Evolutionary conservation across 2,888 invertebrate genomes (phyloP), one percentile per base, ranked within the genome.

Genomic region (Leptinotarsa juncta): DNA sequence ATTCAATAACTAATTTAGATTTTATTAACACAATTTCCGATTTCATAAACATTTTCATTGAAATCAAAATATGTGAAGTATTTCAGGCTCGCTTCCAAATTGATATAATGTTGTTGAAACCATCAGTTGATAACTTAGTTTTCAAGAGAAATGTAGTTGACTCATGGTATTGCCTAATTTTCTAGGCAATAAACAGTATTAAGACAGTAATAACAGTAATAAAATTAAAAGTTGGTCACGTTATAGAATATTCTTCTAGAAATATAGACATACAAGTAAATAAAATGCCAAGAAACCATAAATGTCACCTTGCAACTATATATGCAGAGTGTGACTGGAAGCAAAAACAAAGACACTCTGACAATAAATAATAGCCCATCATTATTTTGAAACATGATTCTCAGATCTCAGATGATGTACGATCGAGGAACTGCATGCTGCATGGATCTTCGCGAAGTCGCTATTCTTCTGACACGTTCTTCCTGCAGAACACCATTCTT

Each of bases 391-490:
- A 67, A 72, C 67, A 62, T 68, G 50, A 72, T 62, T 62, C 62
- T 62, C 42, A 51, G 72, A 72, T 71, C 69, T 48, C 57, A 48
- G 57, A 48, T 69, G 69, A 69, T 69, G 69, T 42, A 69, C 49
- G 57, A 69, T 68, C 68, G 55, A 53, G 67, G 50, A 51, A 51
- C 50, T 32, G 26, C 67, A 57, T 57, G 53, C 48, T 23, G 67
- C 20, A 67, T 26, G 55, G 20, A 55, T 20, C 57, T 50, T 69
- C 57, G 26, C 57, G 18, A 60, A 53, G 57, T 20, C 42, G 57
- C 69, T 69, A 69, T 69, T 69, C 69, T 69, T 69, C 69, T 57
- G 69, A 69, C 69, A 69, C 69, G 69, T 69, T 69, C 57, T n/a
- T 69, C 69, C 48, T 57, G 49, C 48, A 57, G 69, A 49, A 69